Base-by-base conservation (phyloP, 1,140 invertebrate species). In the Drosophila quadrilineata region DNA sequence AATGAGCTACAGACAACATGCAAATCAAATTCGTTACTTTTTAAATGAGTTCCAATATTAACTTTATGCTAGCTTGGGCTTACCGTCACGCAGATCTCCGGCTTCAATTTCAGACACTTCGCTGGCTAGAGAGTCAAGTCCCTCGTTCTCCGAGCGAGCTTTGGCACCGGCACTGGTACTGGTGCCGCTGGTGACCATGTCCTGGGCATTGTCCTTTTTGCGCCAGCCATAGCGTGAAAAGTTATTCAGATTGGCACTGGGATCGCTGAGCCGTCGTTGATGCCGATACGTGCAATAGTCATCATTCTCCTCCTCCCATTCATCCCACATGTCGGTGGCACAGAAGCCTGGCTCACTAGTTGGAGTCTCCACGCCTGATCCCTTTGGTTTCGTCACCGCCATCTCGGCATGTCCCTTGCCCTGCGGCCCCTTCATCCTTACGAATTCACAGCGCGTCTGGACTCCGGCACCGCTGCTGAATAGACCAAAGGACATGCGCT, bases 401-500 rank as follows among this genome's bases (percentile, higher is more conserved):
- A 99, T 98, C 92, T 99, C 98, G 0, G 98, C 98, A 90, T 98
- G 96, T 0, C 98, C 98, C 92, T 99, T 99, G 6, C 96, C 96
- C 85, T 95, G 94, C 8, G 98, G 98, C 48, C 98, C 98, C 90
- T 98, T 96, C 97, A 99, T 98, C 50, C 97, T 93, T 21, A 99
- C 97, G 91, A 99, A 99, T 91, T 99, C 98, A 74, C 98, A 96
- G 71, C 98, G 93, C 75, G 97, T 95, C 40, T 94, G 93, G 16
- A 93, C 92, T 9, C 90, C 89, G 9, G 88, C 89, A 17, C 93
- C 92, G 38, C 93, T 93, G 45, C 94, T 95, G 84, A 97, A 97
- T 58, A 98, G 93, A 2, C 97, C 96, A 89, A 98, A 96, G 10
- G 97, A 98, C 95, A 99, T 98, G 75, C 96, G 93, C 91, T 98